Conservation (phyloP, 2,113 vertebrate genomes). For the Malaclemys terrapin region DNA sequence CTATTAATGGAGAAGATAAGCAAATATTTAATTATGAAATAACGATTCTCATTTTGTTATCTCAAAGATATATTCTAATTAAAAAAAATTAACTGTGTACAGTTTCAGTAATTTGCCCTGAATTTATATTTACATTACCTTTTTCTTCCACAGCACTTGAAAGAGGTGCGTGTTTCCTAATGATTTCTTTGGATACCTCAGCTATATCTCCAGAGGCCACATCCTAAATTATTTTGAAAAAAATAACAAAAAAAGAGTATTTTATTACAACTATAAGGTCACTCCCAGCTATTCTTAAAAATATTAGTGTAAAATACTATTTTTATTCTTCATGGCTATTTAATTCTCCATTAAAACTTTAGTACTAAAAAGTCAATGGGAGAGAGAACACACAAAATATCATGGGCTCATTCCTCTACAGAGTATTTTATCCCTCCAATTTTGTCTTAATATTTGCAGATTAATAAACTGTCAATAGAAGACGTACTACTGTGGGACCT, state of each 20-base stretch:
- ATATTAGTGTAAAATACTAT: background rate
- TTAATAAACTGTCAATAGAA: too few species aligned
- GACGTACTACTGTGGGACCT: background rate
- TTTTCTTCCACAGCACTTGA: slow-evolving; percentile 54
- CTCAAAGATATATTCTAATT: background rate
- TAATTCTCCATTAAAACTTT: background rate
- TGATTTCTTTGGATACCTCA: slow-evolving; percentile 35
- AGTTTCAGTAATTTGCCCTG: background rate
- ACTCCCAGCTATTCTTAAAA: background rate
- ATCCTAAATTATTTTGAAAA: slow-evolving; percentile 66
- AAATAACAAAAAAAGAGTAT: background rate
- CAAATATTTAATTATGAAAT: background rate
- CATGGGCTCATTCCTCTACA: background rate
- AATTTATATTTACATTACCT: slow-evolving; percentile 53
- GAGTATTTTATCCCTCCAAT: background rate
- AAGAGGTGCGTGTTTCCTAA: background rate
- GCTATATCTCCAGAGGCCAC: slow-evolving; percentile 34
- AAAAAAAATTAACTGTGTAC: background rate
- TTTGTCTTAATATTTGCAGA: background rate
- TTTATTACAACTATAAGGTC: background rate
- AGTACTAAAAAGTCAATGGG: background rate
- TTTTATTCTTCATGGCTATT: background rate
- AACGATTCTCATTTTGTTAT: background rate
- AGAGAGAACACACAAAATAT: background rate
- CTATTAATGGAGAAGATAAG: background rate